Base-by-base conservation (phyloP, 1,140 invertebrate genomes). In the Lanistes nyassanus region DNA sequence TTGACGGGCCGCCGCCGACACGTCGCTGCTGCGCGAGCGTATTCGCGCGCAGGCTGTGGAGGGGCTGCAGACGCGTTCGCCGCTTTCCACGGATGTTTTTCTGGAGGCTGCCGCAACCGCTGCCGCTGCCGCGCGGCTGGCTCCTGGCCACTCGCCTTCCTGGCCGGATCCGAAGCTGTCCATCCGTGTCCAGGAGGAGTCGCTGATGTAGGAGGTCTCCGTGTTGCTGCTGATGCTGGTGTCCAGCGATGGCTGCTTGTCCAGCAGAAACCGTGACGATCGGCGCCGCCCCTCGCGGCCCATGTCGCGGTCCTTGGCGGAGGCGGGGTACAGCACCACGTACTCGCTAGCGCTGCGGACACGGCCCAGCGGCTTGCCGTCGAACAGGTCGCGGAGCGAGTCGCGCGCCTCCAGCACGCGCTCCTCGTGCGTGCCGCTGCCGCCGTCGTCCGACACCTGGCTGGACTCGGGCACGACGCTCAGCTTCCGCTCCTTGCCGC, bases 301-400 rank as follows among this genome's bases (percentile, higher is more conserved):
- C n/a, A 42, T 34, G 21, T 65, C 69, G 6, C 67, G 56, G 34
- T 68, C 31, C 71, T 76, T 47, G 42, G 47, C 51, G 62, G 42
- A 51, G 56, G 66, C 42, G 34, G 79, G 77, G 69, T 78, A 82
- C 34, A 79, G 67, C 26, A 82, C 75, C 34, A 79, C 77, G 67
- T 83, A 82, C 47, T 83, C 79, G 65, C 82, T 82, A 31, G 73
- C 75, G 36, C 76, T 81, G 39, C 77, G 72, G 4, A 79, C 79
- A 3, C 75, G 62, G 0, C 71, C 77, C 39, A 76, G 74, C 29
- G 77, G 74, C 29, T 76, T 73, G 16, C 72, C 75, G 29, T 77
- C 80, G 47, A 76, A 77, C 19, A 79, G 56, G 31, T 81, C 77
- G 19, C 77, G 58, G 26, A 79, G 75, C 13, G 69, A 71, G 53